Evolutionary conservation across 2,113 vertebrate species (phyloP), one percentile per base, ranked within the genome.

Genomic region (Phrynocephalus versicolor): DNA sequence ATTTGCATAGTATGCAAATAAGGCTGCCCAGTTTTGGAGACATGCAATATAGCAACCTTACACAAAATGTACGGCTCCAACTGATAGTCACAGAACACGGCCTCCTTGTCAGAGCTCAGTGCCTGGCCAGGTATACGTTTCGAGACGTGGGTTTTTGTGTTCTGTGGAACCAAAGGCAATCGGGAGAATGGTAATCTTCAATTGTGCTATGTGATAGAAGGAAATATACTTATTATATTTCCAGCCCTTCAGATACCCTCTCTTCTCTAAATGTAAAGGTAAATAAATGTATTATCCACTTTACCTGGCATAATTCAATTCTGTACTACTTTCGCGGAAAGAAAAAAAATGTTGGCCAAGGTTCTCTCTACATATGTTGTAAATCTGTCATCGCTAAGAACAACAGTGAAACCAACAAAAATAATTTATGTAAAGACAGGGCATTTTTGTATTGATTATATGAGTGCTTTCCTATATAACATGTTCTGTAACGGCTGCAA

Each of bases 381-480:
- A 83, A 73, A 83, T 93, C 65, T 60, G 84, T 92, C 90, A 91
- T 90, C 89, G 70, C 88, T 92, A 86, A 39, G 55, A 90, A 89
- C 80, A 84, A 92, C 85, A 84, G 92, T 87, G 88, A 88, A 88
- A 73, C 76, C 62, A 3, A 83, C 91, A 85, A 90, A 88, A 92
- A 87, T 33, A 57, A 27, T 90, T 90, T 39, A 83, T 76, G 45
- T 87, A 94, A 88, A 81, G 85, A 92, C 91, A 90, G 91, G 88
- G 83, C 62, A 55, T 89, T 90, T 88, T 70, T 60, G 83, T 77
- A 89, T 87, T 88, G 85, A 90, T 92, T 88, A 83, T 91, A 69
- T 81, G 35, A 65, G 83, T 85, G 85, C 88, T 39, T 94, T 88
- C 60, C 88, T 85, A 81, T 51, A 70, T 84, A 89, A 88, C 84